Percentiles rank a stretch among this genome's conserved stretches.
Conservation (phyloP, 2,797 vertebrate genomes). For the Hyperoplus immaculatus region DNA sequence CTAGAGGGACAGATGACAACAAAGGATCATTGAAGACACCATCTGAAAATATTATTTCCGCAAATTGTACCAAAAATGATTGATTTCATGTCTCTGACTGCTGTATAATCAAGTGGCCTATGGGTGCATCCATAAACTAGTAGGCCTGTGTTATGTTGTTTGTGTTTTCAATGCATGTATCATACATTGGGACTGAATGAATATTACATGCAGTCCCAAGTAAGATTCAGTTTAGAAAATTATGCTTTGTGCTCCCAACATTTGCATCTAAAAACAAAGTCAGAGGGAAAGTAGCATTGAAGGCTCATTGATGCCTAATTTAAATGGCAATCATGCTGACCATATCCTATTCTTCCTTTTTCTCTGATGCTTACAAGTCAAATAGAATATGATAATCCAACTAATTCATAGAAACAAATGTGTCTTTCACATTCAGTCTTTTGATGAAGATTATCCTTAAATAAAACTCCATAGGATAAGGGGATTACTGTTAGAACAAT, state of each 20-base stretch:
- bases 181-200: background rate
- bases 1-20: slow-evolving; percentile 15
- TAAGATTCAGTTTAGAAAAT: background rate
- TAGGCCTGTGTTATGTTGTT: background rate
- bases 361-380: background rate
- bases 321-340: background rate
- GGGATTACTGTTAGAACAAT: slow-evolving; percentile 7
- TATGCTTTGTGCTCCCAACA: background rate
- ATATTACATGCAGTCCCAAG: background rate
- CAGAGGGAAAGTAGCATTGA: background rate
- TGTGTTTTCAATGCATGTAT: background rate
- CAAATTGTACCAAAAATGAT: background rate
- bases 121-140: background rate
- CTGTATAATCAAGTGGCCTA: background rate
- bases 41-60: background rate
- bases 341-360: background rate
- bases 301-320: background rate
- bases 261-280: background rate
- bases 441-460: background rate
- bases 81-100: background rate
- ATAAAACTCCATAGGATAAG: background rate
- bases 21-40: slow-evolving; percentile 18
- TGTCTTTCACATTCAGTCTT: slow-evolving; percentile 4
- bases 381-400: background rate
- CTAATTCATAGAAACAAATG: background rate